Conservation (phyloP, 2,888 invertebrate genomes). For the Phlogophora meticulosa region DNA sequence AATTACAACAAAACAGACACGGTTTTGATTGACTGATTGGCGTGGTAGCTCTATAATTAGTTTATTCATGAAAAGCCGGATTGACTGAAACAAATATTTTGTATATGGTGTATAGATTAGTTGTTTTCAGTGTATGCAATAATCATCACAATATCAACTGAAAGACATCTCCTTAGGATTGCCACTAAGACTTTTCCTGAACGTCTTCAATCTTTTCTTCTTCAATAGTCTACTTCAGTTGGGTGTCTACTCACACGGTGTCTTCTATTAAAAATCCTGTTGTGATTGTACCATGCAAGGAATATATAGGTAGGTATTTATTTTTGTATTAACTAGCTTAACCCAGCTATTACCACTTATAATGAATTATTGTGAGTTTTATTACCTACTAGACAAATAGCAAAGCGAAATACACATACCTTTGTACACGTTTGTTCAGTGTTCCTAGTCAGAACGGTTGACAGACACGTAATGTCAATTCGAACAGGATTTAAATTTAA, state of each 20-base stretch:
- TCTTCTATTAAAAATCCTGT: not conserved
- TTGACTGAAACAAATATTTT: too few species aligned
- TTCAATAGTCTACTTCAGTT: too few species aligned
- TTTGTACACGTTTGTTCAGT: too few species aligned
- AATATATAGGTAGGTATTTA: not conserved
- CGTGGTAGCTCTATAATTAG: not conserved
- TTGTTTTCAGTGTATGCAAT: too few species aligned
- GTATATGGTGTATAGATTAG: too few species aligned
- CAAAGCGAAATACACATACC: not conserved
- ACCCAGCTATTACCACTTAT: not conserved
- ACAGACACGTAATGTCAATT: too few species aligned
- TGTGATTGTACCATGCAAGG: not conserved
- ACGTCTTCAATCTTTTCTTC: not conserved
- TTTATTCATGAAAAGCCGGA: not conserved
- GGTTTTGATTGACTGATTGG: conserved; percentile 16
- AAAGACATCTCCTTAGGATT: not conserved
- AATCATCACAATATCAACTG: not conserved
- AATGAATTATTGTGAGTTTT: not conserved
- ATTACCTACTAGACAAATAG: conserved; percentile 4
- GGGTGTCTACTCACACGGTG: too few species aligned
- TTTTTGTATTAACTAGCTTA: not conserved
- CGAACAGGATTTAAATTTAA: too few species aligned
- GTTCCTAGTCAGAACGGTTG: too few species aligned
- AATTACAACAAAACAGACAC: conserved; percentile 33
- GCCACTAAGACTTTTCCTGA: not conserved